phyloP scores from a whole-genome alignment of 2,888 invertebrate genomes.

The Tridacna crocea region DNA sequence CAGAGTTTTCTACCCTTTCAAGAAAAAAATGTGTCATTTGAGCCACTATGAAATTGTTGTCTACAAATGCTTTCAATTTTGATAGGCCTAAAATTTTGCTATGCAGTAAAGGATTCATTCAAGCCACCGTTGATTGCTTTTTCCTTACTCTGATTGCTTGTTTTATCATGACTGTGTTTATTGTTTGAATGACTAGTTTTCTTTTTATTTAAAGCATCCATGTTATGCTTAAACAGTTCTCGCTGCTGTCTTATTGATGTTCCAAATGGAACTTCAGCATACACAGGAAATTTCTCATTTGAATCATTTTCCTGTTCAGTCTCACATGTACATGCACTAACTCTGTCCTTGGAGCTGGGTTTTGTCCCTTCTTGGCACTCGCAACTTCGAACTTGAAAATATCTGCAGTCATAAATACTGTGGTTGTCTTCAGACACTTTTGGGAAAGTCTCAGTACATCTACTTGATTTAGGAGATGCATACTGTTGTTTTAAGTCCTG shows the following conservation, averaged over 20 bases:
- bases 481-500: slow-evolving; percentile 50
- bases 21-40: too few relatives aligned
- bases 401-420: slow-evolving; percentile 52
- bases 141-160: neutral
- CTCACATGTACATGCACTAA: neutral
- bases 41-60: too few relatives aligned
- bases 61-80: too few relatives aligned
- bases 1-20: too few relatives aligned
- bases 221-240: slow-evolving; percentile 72
- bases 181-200: slow-evolving; percentile 30
- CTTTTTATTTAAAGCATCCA: slow-evolving; percentile 58
- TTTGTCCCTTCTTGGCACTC: slow-evolving; percentile 12
- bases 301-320: slow-evolving; percentile 6
- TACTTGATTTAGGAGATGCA: slow-evolving; percentile 19
- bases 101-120: too few relatives aligned
- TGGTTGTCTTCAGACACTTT: slow-evolving; percentile 33
- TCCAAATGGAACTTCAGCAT: slow-evolving; percentile 75
- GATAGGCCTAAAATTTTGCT: too few relatives aligned
- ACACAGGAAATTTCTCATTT: slow-evolving; percentile 67
- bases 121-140: too few relatives aligned
- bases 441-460: slow-evolving; percentile 36
- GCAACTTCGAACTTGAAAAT: slow-evolving; percentile 34
- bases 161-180: neutral
- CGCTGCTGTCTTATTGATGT: slow-evolving; percentile 77
- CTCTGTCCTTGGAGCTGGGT: neutral